Conservation (phyloP, 2,888 invertebrate genomes). For the Pediacus dermestoides region DNA sequence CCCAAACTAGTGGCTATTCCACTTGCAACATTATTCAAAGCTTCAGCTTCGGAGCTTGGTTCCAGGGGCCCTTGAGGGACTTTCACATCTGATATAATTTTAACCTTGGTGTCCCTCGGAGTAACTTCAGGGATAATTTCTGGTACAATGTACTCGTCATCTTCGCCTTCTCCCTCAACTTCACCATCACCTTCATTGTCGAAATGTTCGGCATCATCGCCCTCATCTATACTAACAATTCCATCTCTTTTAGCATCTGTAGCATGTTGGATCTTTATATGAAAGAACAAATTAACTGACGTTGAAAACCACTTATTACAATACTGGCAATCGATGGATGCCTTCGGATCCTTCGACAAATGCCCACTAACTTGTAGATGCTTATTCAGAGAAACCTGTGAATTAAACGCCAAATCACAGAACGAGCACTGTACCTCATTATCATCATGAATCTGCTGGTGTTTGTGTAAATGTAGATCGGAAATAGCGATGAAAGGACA, state of each 20-base stretch:
- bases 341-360: constrained; percentile 12
- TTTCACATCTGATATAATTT: constrained; percentile 43
- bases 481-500: constrained; percentile 76
- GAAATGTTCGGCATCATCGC: constrained; percentile 55
- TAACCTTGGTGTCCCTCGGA: constrained; percentile 49
- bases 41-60: constrained; percentile 56
- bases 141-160: constrained; percentile 34
- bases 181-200: constrained; percentile 38
- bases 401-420: constrained; percentile 55
- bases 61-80: constrained; percentile 43
- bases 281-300: constrained; percentile 66
- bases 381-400: constrained; percentile 47
- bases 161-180: constrained; percentile 29
- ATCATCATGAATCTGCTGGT: constrained; percentile 63
- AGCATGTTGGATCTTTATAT: constrained; percentile 65
- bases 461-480: constrained; percentile 65
- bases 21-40: constrained; percentile 54
- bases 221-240: constrained; percentile 56
- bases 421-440: constrained; percentile 54
- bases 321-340: constrained; percentile 60
- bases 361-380: constrained; percentile 55
- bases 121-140: constrained; percentile 27
- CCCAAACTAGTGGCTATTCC: constrained; percentile 58
- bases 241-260: constrained; percentile 63
- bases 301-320: constrained; percentile 71